phyloP scores from a whole-genome alignment of 2,113 vertebrate genomes.

The Symphodus melops region DNA sequence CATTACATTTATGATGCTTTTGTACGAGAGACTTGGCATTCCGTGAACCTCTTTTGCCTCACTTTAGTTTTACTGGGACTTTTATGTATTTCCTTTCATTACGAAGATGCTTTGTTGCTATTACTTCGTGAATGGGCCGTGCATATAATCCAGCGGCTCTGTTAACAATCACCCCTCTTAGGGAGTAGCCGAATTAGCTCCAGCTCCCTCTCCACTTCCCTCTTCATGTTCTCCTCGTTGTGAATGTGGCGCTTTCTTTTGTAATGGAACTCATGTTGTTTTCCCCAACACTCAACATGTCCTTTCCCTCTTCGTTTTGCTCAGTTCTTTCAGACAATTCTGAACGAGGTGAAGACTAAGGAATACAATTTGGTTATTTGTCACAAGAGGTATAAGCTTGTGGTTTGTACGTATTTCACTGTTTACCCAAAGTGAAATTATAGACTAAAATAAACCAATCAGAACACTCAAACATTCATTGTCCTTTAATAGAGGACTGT shows the following conservation, averaged over 20 bases:
- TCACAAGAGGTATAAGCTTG: constrained; percentile 24
- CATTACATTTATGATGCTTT: constrained; percentile 71
- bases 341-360: constrained; percentile 13
- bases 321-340: constrained; percentile 22
- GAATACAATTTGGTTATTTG: constrained; percentile 4
- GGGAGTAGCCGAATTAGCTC: constrained; percentile 60
- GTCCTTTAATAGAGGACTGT: background rate
- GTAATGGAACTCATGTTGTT: constrained; percentile 67
- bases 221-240: constrained; percentile 61
- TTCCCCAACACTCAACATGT: constrained; percentile 49
- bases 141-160: constrained; percentile 74
- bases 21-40: constrained; percentile 56
- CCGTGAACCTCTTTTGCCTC: constrained; percentile 35
- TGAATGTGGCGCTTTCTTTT: constrained; percentile 71
- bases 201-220: constrained; percentile 55
- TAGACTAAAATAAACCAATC: background rate
- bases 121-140: constrained; percentile 66
- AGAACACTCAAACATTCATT: background rate
- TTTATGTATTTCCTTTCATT: constrained; percentile 75
- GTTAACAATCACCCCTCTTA: constrained; percentile 75
- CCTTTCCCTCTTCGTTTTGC: constrained; percentile 9
- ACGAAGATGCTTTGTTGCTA: constrained; percentile 72
- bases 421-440: constrained; percentile 4
- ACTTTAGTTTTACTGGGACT: constrained; percentile 67
- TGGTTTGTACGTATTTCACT: constrained; percentile 3